Base-by-base conservation (phyloP, 2,113 vertebrate species). In the Labeo catla region DNA sequence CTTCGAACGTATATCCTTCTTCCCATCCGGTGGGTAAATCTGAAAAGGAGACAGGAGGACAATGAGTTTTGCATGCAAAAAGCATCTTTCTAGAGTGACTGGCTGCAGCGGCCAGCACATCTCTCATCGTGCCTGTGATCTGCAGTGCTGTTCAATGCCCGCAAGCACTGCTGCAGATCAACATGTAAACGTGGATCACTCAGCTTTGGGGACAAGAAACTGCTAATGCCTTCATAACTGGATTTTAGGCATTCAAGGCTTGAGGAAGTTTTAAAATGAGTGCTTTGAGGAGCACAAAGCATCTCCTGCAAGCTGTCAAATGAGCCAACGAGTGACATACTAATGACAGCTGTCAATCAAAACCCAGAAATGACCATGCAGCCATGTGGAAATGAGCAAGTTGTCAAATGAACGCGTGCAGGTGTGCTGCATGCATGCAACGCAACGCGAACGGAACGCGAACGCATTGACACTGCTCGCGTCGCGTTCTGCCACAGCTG, bases 1-100 rank as follows among this genome's bases (percentile, higher is more conserved):
- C 98, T 93, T 99, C 98, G 87, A 99, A 99, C 52, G 98, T 98
- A 87, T 96, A 99, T 23, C 97, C 98, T 95, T 99, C 98, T 91
- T 99, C 98, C 98, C 98, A 99, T 86, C 98, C 98, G 16, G 96
- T 98, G 59, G 98, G 98, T 92, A 99, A 94, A 93, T 99, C 98
- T 99, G 93, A 81, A 50, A 78, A 21, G 76, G 54, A 76, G 72
- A n/a, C 36, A 83, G 1, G 16, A 80, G 77, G 70, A 47, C 2
- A 45, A 88, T 65, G 47, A 78, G 79, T 47, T 65, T 49, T 49
- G 79, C 59, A 49, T 81, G 79, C 77, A 61, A 23, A 80, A 47
- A 61, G 54, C 79, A 81, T 43, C 78, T 45, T 28, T 79, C 19
- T 0, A 47, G 87, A 83, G 12, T 47, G 7, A 28, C 47, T 39